Conservation (phyloP, 2,113 vertebrate species). For the Leptobrachium leishanense region DNA sequence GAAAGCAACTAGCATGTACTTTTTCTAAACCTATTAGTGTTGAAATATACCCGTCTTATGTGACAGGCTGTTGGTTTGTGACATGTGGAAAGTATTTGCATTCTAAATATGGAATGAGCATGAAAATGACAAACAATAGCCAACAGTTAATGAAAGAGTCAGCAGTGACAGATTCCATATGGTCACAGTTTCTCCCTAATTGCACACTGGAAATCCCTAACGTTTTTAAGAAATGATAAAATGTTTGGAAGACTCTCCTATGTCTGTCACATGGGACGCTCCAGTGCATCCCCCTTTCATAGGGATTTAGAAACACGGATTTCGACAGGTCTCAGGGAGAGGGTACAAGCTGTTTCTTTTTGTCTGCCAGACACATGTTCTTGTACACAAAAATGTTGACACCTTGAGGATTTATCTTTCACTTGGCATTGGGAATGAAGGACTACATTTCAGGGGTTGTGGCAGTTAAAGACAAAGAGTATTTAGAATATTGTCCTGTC, state of each 20-base stretch:
- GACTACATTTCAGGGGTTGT: not conserved
- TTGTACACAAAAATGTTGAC: slow-evolving; percentile 6
- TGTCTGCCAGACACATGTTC: not conserved
- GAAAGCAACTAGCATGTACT: too few relatives aligned
- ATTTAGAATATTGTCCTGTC: not conserved
- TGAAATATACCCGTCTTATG: not conserved
- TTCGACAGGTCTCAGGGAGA: slow-evolving; percentile 35
- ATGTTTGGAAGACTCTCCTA: slow-evolving; percentile 4
- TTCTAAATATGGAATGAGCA: slow-evolving; percentile 22
- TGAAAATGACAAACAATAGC: slow-evolving; percentile 31
- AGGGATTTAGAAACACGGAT: not conserved
- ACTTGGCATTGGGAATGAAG: not conserved
- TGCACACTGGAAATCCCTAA: slow-evolving; percentile 17
- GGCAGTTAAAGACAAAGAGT: not conserved
- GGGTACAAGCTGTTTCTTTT: slow-evolving; percentile 35
- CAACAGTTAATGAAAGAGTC: slow-evolving; percentile 36
- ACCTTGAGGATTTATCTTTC: not conserved
- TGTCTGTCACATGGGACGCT: slow-evolving; percentile 27
- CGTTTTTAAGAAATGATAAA: slow-evolving; percentile 16
- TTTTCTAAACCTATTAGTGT: too few relatives aligned
- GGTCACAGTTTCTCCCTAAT: slow-evolving; percentile 31
- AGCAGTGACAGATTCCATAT: slow-evolving; percentile 10
- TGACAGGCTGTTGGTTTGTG: slow-evolving; percentile 1
- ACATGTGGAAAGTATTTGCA: not conserved
- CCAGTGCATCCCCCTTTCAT: slow-evolving; percentile 2